Conservation (phyloP, 2,888 invertebrate species). For the Ochropleura leucogaster region DNA sequence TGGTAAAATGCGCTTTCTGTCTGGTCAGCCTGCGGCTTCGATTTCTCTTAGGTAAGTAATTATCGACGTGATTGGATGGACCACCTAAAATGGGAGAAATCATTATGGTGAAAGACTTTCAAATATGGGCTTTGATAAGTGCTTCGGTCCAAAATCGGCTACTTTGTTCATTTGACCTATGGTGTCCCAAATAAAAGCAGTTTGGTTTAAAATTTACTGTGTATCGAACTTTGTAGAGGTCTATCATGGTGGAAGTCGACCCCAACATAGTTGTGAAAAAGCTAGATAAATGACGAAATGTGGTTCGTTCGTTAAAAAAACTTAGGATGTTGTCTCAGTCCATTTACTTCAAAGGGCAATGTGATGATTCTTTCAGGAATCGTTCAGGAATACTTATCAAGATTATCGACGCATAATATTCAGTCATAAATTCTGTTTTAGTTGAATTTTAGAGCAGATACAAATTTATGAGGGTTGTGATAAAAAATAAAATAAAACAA, state of each 20-base stretch:
- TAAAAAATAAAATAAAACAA: conserved; percentile 60
- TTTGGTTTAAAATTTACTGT: background rate
- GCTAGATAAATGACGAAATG: background rate
- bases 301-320: background rate
- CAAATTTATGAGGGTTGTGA: background rate
- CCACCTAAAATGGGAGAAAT: conserved; percentile 30
- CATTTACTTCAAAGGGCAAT: background rate
- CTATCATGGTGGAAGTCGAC: background rate
- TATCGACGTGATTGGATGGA: conserved; percentile 19
- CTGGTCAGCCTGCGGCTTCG: background rate
- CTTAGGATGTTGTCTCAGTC: background rate
- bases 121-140: conserved; percentile 23
- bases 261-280: background rate
- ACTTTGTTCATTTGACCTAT: background rate
- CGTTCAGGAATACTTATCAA: background rate
- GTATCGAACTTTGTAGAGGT: background rate
- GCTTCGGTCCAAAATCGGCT: conserved; percentile 5
- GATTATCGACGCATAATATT: background rate
- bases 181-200: background rate
- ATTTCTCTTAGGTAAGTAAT: conserved; percentile 57
- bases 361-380: background rate
- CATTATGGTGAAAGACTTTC: conserved; percentile 15
- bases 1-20: conserved; percentile 39
- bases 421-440: background rate
- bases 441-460: background rate